Evolutionary conservation across 2,113 vertebrate genomes (phyloP).

Genomic region (Scytalopus superciliaris): DNA sequence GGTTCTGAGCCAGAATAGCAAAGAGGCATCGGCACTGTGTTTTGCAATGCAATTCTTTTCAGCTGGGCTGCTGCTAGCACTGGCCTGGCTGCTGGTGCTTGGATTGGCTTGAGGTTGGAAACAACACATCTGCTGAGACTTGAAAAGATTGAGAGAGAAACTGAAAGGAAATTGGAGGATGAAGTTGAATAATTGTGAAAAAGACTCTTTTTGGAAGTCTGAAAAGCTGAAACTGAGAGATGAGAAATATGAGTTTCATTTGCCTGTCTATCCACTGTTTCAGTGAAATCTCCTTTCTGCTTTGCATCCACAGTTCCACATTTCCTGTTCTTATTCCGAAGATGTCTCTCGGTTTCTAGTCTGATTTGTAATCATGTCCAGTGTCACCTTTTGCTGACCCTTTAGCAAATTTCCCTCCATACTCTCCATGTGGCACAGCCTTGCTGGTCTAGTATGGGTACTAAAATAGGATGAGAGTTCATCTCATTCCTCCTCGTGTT

Average conservation of each 20-base stretch:
- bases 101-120: neutral
- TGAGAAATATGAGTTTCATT: neutral
- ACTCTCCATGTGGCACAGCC: neutral
- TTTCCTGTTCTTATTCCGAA: neutral
- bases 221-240: neutral
- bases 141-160: neutral
- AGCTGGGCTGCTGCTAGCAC: rapidly evolving
- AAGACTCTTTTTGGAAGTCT: neutral
- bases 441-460: neutral
- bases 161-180: neutral
- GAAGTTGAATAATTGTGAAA: neutral
- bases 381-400: neutral
- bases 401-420: neutral
- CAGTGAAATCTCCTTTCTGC: neutral
- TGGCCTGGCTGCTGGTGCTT: neutral
- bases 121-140: neutral
- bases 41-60: neutral
- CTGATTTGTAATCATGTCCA: neutral
- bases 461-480: neutral
- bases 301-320: neutral
- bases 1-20: neutral
- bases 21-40: neutral
- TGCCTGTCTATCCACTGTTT: neutral
- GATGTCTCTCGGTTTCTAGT: neutral
- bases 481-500: neutral